A percentile compares a stretch with the other conserved stretches of the same genome.
Conservation (phyloP, 2,888 invertebrate genomes). For the Diachrysia chrysitis region DNA sequence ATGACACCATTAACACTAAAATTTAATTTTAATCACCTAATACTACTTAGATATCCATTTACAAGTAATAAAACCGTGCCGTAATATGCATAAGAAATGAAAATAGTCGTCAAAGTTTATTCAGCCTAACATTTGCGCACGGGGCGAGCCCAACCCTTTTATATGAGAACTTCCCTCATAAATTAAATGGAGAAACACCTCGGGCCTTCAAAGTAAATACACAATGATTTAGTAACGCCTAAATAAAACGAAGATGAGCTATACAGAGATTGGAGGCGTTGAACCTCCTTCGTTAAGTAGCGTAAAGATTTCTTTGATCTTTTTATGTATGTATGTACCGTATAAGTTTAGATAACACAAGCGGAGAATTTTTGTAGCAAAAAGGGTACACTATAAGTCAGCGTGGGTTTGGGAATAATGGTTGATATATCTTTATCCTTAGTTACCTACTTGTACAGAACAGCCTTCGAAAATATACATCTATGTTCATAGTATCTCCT, state of each 20-base stretch:
- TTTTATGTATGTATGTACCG: conserved; percentile 16
- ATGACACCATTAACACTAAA: conserved; percentile 3
- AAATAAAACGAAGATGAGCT: conserved; percentile 58
- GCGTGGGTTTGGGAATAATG: neutral
- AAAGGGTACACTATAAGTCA: conserved; percentile 7
- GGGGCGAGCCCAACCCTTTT: conserved; percentile 65
- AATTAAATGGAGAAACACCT: conserved; percentile 66
- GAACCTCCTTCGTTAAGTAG: conserved; percentile 19
- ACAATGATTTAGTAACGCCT: conserved; percentile 56
- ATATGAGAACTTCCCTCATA: conserved; percentile 70
- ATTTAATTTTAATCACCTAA: conserved; percentile 9
- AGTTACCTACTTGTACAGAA: neutral
- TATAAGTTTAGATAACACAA: neutral
- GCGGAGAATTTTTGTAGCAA: conserved; percentile 3
- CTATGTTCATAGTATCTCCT: neutral
- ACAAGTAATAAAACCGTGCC: conserved; percentile 38
- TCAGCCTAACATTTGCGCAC: conserved; percentile 59
- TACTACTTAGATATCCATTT: conserved; percentile 32
- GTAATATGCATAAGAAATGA: conserved; percentile 60
- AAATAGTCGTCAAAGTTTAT: conserved; percentile 63
- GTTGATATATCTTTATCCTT: conserved; percentile 4
- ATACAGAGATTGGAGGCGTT: conserved; percentile 21
- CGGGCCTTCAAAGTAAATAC: conserved; percentile 55
- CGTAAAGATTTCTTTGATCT: conserved; percentile 21
- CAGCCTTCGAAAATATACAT: neutral